Evolutionary conservation across 2,113 vertebrate species (phyloP), one percentile per base, ranked within the genome.

Genomic region (Hucho hucho): DNA sequence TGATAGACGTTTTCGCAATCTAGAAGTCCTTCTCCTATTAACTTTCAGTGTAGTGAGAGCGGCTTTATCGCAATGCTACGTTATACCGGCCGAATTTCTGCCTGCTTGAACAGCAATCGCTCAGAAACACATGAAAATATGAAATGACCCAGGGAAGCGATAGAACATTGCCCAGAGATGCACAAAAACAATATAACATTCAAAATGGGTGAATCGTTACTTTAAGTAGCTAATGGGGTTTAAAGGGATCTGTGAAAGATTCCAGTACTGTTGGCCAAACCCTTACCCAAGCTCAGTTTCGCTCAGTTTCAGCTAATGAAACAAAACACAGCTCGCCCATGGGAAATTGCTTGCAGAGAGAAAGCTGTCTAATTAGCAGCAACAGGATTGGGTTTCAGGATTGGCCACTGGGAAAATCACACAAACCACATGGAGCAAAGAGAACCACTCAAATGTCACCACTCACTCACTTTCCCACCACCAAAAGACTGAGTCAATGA

Each of bases 231-330:
- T 67, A n/a, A 43, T 9, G 28, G 28, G 65, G 9, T 67, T 20
- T 61, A 61, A 24, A 61, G 20, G 58, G 28, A 29, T 67, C 28
- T 16, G 25, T 67, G 18, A 11, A 18, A 32, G 29, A 32, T 29
- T 28, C 65, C 65, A 67, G 28, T 18, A 32, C 12, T 67, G 29
- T 32, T 32, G 6, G 25, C 16, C 4, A 13, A 28, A 28, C 26
- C 11, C 25, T 65, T 32, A 16, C 64, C 26, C 16, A 28, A 37
- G 28, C 29, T 67, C 28, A 67, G 26, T 67, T 67, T 67, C 28
- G 28, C 29, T 67, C 28, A 67, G 26, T 67, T 67, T 67, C 28
- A 67, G 29, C 29, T 67, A 67, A 67, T 43, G 65, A 67, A 67
- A 26, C 9, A 3, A 37, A 32, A 32, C 64, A 67, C 64, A 6